These are phyloP conservation scores for Cotesia congregata DNA, from an alignment of 2,888 invertebrate species.

Conservation along the genomic window DNA sequence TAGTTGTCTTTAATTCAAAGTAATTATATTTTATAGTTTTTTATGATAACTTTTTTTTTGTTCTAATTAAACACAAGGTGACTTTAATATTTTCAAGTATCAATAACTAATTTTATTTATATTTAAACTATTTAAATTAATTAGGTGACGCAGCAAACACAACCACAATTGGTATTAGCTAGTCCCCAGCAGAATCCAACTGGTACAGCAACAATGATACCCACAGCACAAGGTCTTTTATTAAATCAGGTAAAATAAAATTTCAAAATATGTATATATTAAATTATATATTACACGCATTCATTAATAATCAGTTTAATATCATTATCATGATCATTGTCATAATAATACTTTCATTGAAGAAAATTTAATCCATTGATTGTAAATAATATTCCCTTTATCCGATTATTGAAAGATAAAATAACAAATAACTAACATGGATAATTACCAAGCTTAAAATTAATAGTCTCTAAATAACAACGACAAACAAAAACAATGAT, in stretches of 20 bases:
- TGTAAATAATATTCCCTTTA: not conserved
- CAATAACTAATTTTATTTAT: not conserved
- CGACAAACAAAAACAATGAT: constrained; percentile 14
- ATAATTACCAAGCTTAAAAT: not conserved
- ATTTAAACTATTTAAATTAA: not conserved
- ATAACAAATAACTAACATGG: too few species aligned
- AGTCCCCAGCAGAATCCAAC: constrained; percentile 68
- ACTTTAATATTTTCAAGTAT: not conserved
- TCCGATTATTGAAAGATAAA: not conserved
- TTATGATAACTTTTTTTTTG: too few species aligned
- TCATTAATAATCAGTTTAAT: not conserved
- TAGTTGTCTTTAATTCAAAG: too few species aligned
- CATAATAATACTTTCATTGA: not conserved
- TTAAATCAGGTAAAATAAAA: constrained; percentile 66
- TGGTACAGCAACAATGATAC: constrained; percentile 66
- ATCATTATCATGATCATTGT: not conserved
- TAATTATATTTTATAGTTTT: too few species aligned
- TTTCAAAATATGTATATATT: not conserved
- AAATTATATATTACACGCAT: constrained; percentile 10
- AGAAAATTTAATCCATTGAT: not conserved
- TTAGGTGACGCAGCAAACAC: constrained; percentile 68
- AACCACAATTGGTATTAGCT: constrained; percentile 70
- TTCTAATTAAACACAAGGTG: too few species aligned
- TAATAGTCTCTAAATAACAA: constrained; percentile 4
- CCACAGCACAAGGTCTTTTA: constrained; percentile 68